phyloP scores from a whole-genome alignment of 2,888 invertebrate species.

The Oasisia sp. region DNA sequence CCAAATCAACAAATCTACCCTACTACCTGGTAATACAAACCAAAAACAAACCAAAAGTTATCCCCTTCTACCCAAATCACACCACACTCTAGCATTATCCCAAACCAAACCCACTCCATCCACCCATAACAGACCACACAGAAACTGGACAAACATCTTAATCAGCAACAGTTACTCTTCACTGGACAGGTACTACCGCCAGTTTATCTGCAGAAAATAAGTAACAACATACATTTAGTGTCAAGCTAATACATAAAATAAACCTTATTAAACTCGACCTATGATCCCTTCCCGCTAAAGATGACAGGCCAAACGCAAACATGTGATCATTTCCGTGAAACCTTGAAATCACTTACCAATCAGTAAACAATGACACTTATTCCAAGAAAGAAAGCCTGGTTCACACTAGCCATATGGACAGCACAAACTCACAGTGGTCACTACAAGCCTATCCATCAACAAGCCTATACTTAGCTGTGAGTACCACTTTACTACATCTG shows the following conservation, averaged over 20 bases:
- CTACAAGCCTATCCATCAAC: not conserved
- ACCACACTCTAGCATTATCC: not conserved
- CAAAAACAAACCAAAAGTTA: no score
- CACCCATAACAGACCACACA: not conserved
- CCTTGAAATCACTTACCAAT: not conserved
- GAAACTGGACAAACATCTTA: not conserved
- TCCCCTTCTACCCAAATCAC: not conserved
- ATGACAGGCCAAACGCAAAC: not conserved
- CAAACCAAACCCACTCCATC: not conserved
- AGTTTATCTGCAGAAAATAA: not conserved
- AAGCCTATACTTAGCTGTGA: constrained; percentile 4
- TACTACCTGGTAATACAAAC: no score
- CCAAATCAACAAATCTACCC: no score
- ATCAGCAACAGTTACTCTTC: not conserved
- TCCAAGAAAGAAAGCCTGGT: constrained; percentile 9
- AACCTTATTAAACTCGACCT: not conserved
- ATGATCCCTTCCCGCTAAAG: not conserved
- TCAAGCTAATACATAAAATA: not conserved
- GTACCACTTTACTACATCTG: not conserved
- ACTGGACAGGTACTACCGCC: not conserved
- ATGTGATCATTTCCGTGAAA: not conserved
- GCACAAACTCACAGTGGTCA: not conserved
- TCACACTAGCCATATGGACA: not conserved
- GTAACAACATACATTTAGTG: not conserved
- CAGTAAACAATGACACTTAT: not conserved